Base-by-base conservation (phyloP, 1,140 invertebrate species). In the Nasonia giraulti region DNA sequence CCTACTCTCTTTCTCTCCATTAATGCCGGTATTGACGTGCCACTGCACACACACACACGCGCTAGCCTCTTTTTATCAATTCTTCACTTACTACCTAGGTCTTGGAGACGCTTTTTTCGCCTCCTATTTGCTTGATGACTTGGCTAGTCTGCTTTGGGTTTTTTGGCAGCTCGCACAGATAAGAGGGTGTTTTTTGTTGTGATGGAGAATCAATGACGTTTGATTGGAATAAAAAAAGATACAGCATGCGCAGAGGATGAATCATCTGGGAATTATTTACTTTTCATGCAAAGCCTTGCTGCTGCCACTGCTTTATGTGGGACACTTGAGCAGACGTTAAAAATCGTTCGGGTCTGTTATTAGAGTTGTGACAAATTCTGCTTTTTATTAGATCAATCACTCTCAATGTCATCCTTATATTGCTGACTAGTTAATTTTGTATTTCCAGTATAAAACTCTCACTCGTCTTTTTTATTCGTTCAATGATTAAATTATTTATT, bases 11-110 rank as follows among this genome's bases (percentile, higher is more conserved):
- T 44, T 47, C 71, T 68, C 55, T 80, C 47, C 66, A 31, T 82
- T 83, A 84, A 66, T 73, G 84, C 84, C 84, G 84, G 84, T 85
- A 85, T 85, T 85, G 84, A 85, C 84, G 84, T 74, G 37, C 66
- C 31, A 23, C 12, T 74, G 11, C 5, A n/a, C 23, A 10, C 66
- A 5, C 73, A 23, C 33, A 27, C n/a, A 37, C 23, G 50, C 69
- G n/a, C 47, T 69, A 44, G 3, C 66, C 14, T 62, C 17, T 40
- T 62, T 40, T 62, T 80, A 71, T 80, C 20, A 37, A 37, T 33
- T 31, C 23, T 74, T 27, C 55, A 23, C 40, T 73, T 73, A 23
- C 40, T 73, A 23, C n/a, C n/a, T n/a, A n/a, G 62, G 31, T 23
- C 50, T 31, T 37, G 17, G 10, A 71, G 68, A 12, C n/a, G 4